phyloP scores from a whole-genome alignment of 2,888 invertebrate species.

The Dynastes grantii region DNA sequence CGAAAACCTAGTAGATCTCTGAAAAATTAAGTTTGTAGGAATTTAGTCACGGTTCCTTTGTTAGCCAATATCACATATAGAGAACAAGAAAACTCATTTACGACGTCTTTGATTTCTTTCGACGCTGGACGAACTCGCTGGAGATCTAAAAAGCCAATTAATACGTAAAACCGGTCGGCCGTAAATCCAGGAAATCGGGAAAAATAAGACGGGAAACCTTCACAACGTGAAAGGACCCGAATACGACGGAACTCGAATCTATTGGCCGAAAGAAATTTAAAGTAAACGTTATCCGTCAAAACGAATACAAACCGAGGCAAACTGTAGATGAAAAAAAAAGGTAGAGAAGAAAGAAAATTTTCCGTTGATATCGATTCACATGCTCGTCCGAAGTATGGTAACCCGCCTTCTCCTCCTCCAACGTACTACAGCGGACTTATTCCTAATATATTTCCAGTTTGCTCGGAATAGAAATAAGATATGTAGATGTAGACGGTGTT shows the following conservation, averaged over 20 bases:
- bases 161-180: conserved; percentile 36
- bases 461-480: conserved; percentile 60
- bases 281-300: conserved; percentile 42
- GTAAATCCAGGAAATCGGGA: conserved; percentile 33
- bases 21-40: too few relatives aligned
- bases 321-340: conserved; percentile 11
- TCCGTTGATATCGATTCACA: conserved; percentile 36
- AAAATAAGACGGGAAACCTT: conserved; percentile 20
- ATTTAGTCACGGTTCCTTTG: conserved; percentile 24
- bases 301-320: conserved; percentile 24
- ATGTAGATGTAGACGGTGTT: conserved; percentile 60
- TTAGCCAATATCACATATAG: conserved; percentile 28
- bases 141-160: conserved; percentile 42
- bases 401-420: conserved; percentile 31
- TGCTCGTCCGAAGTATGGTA: conserved; percentile 31
- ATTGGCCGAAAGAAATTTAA: conserved; percentile 43
- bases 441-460: conserved; percentile 61
- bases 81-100: conserved; percentile 31
- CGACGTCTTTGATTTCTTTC: conserved; percentile 41
- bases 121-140: conserved; percentile 10
- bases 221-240: conserved; percentile 9
- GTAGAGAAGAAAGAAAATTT: conserved; percentile 36
- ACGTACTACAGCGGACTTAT: conserved; percentile 55
- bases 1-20: too few relatives aligned
- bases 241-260: conserved; percentile 11